Evolutionary conservation across 1,140 invertebrate genomes (phyloP).

Genomic region (Philopotamus ludificatus): DNA sequence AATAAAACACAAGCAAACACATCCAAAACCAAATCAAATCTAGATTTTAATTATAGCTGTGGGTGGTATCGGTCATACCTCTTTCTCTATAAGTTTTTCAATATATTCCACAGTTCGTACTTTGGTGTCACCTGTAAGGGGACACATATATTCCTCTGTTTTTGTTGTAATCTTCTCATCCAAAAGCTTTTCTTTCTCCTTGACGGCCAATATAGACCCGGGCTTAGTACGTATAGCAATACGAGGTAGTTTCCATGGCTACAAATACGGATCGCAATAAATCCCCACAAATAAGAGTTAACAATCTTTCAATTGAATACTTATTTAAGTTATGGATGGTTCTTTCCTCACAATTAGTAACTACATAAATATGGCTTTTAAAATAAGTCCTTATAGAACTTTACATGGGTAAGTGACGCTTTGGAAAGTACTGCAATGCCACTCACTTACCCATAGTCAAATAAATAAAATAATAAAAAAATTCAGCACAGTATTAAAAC

Average conservation of each 20-base stretch:
- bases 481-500: too few relatives aligned
- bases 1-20: conserved; percentile 42
- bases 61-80: conserved; percentile 63
- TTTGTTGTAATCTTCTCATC: conserved; percentile 82
- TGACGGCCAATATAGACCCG: conserved; percentile 75
- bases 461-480: too few relatives aligned
- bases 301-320: too few relatives aligned
- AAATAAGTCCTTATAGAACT: too few relatives aligned
- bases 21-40: conserved; percentile 48
- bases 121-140: conserved; percentile 77
- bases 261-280: too few relatives aligned
- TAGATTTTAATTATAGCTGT: conserved; percentile 19
- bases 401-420: too few relatives aligned
- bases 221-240: conserved; percentile 80
- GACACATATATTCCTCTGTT: conserved; percentile 86
- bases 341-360: too few relatives aligned
- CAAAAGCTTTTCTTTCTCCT: conserved; percentile 84
- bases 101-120: conserved; percentile 89
- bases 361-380: too few relatives aligned
- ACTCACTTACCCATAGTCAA: too few relatives aligned
- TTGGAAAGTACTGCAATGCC: too few relatives aligned
- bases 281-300: too few relatives aligned
- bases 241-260: conserved; percentile 63
- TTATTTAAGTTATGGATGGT: too few relatives aligned
- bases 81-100: conserved; percentile 92